Evolutionary conservation across 1,140 invertebrate species (phyloP).

Genomic region (Halictus rubicundus): DNA sequence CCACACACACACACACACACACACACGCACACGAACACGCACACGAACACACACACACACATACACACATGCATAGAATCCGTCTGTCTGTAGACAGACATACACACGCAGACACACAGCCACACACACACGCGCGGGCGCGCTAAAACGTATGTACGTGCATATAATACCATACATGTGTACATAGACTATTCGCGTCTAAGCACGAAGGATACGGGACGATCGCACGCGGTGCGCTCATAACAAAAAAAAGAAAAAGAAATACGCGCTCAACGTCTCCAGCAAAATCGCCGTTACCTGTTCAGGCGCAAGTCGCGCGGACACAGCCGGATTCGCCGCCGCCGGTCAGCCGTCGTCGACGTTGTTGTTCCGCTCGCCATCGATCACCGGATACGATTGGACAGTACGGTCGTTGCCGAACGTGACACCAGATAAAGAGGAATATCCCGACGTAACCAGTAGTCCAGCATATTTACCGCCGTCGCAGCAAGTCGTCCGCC

Average conservation of each 20-base stretch:
- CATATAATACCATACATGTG: constrained; percentile 24
- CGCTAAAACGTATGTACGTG: too few species aligned
- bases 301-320: constrained; percentile 59
- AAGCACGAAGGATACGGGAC: not conserved
- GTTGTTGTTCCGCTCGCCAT: constrained; percentile 65
- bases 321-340: constrained; percentile 62
- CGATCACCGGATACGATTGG: constrained; percentile 13
- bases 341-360: constrained; percentile 66
- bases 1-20: too few species aligned
- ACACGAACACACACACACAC: too few species aligned
- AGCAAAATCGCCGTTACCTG: constrained; percentile 35
- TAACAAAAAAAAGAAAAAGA: constrained; percentile 29
- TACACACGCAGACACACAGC: not conserved
- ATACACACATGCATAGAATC: not conserved
- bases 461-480: constrained; percentile 8
- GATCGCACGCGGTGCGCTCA: constrained; percentile 36
- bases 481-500: constrained; percentile 34
- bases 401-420: constrained; percentile 1
- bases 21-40: too few species aligned
- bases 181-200: too few species aligned
- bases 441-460: not conserved
- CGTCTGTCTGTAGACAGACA: not conserved
- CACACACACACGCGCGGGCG: too few species aligned
- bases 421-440: constrained; percentile 23
- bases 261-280: constrained; percentile 32